Conservation (phyloP, 2,888 invertebrate species). For the Eristalis pertinax region DNA sequence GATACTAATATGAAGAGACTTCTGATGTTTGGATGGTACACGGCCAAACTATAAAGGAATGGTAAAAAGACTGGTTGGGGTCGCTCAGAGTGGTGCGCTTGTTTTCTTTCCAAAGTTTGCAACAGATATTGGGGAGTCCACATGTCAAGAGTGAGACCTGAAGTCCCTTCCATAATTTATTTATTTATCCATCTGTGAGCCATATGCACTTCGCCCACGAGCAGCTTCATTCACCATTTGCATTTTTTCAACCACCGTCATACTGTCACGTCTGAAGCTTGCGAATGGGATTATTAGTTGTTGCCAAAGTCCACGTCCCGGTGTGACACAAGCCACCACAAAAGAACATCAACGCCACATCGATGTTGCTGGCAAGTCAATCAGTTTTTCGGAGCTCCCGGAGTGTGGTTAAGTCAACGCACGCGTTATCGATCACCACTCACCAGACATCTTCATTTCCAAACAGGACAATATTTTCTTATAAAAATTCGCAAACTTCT, state of each 20-base stretch:
- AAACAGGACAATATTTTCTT: background rate
- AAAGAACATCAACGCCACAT: background rate
- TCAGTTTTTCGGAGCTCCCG: background rate
- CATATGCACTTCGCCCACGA: background rate
- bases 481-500: background rate
- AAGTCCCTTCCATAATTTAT: too few relatives aligned
- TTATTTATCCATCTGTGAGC: too few relatives aligned
- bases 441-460: background rate
- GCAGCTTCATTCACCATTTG: background rate
- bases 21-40: too few relatives aligned
- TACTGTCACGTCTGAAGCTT: background rate
- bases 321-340: background rate
- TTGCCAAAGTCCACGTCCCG: background rate
- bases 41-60: too few relatives aligned
- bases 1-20: too few relatives aligned
- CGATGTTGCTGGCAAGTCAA: background rate
- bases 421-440: background rate
- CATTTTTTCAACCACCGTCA: background rate
- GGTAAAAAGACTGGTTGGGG: too few relatives aligned
- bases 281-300: background rate
- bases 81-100: too few relatives aligned
- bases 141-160: too few relatives aligned
- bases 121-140: too few relatives aligned
- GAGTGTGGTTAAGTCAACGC: background rate
- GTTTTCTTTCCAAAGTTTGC: background rate